These are phyloP conservation scores for Dynastes maya DNA, from an alignment of 2,888 invertebrate species.

Conservation along the genomic window DNA sequence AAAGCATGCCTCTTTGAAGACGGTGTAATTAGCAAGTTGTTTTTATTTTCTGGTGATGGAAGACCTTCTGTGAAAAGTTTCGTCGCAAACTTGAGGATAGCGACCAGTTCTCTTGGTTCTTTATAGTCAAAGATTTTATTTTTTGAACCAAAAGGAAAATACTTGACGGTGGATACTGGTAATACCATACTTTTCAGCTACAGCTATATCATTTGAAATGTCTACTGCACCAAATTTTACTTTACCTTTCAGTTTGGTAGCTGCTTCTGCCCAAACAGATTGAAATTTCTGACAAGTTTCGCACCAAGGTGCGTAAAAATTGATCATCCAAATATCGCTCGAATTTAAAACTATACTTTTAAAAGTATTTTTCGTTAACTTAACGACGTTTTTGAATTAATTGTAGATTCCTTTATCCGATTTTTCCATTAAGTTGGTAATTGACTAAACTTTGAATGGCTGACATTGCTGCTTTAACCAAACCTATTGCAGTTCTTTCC, in stretches of 20 bases:
- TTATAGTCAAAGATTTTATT: slow-evolving; percentile 79
- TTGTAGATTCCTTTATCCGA: background rate
- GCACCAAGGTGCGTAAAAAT: slow-evolving; percentile 95
- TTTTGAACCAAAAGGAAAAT: slow-evolving; percentile 83
- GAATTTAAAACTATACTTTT: slow-evolving; percentile 88
- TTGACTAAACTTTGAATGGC: slow-evolving; percentile 75
- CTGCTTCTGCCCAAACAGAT: slow-evolving; percentile 94
- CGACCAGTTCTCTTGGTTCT: slow-evolving; percentile 68
- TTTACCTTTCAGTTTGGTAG: slow-evolving; percentile 92
- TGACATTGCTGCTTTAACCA: slow-evolving; percentile 85
- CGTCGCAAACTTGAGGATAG: slow-evolving; percentile 89
- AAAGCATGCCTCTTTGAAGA: slow-evolving; percentile 84
- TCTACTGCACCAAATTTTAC: slow-evolving; percentile 93
- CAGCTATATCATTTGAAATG: slow-evolving; percentile 87
- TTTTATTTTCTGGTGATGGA: slow-evolving; percentile 87
- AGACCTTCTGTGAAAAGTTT: slow-evolving; percentile 76
- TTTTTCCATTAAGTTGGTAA: slow-evolving; percentile 15
- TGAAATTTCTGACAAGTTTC: slow-evolving; percentile 94
- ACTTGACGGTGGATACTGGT: slow-evolving; percentile 95
- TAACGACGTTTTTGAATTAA: slow-evolving; percentile 78
- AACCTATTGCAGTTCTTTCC: slow-evolving; percentile 83
- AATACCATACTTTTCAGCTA: slow-evolving; percentile 85
- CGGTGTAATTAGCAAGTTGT: slow-evolving; percentile 73
- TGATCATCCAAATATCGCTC: slow-evolving; percentile 94
- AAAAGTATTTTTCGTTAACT: slow-evolving; percentile 94